phyloP scores from a whole-genome alignment of 1,140 invertebrate genomes.

The Aphis gossypii region DNA sequence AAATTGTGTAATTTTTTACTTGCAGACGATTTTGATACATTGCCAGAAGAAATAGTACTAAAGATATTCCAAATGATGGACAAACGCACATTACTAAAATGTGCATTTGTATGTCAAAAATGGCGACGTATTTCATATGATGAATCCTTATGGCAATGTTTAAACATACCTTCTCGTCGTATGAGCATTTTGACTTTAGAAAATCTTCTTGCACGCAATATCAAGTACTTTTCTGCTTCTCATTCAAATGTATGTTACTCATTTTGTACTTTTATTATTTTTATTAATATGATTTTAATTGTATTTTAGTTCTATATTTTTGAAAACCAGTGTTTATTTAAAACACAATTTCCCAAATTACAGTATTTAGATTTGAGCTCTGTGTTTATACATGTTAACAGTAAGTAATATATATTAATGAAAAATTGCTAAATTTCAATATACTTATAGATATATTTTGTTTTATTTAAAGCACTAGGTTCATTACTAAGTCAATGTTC shows the following conservation, averaged over 20 bases:
- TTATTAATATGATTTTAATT: neutral
- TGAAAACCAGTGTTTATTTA: neutral
- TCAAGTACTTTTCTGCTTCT: constrained; percentile 77
- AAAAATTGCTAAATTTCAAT: neutral
- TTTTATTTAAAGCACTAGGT: constrained; percentile 65
- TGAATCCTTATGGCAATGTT: constrained; percentile 82
- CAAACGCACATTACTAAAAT: constrained; percentile 75
- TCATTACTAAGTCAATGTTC: constrained; percentile 73
- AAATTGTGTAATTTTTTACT: constrained; percentile 26
- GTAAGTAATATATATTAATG: neutral
- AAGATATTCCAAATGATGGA: constrained; percentile 82
- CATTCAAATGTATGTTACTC: constrained; percentile 72
- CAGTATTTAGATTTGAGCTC: constrained; percentile 33
- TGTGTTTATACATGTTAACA: neutral
- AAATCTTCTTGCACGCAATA: constrained; percentile 75
- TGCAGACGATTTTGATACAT: constrained; percentile 69
- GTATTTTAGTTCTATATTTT: constrained; percentile 37
- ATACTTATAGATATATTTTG: neutral
- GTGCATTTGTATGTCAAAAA: constrained; percentile 73
- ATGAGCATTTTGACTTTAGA: constrained; percentile 73
- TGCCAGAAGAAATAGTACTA: constrained; percentile 86
- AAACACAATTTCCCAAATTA: constrained; percentile 32
- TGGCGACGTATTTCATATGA: constrained; percentile 80
- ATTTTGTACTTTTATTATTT: neutral
- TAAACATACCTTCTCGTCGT: constrained; percentile 78